Base-by-base conservation (phyloP, 2,113 vertebrate species). In the Rhegmatorhina hoffmannsi region DNA sequence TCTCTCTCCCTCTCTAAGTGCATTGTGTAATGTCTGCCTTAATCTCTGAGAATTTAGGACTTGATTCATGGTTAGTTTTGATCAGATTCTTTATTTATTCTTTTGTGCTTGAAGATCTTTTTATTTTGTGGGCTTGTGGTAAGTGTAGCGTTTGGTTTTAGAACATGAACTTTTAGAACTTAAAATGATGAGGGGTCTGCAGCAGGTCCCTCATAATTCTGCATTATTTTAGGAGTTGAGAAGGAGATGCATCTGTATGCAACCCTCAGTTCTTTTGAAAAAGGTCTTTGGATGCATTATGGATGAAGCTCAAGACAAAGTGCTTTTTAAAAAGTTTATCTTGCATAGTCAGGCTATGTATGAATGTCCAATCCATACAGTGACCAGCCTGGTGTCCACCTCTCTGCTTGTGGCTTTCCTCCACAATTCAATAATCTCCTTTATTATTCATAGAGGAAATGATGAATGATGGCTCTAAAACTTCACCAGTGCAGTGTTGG, bases 271-370 rank as follows among this genome's bases (percentile, higher is more conserved):
- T 20, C 31, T 84, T 92, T 34, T 64, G 72, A 15, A 55, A 63
- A 95, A 96, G 46, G 52, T 70, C 47, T 85, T 84, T 31, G 56
- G 69, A 90, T 97, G 76, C 83, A 95, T 97, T 93, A 93, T 94
- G 80, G 76, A 93, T 97, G 92, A 92, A 89, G 83, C 29, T 43
- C 29, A 47, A 92, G 75, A 69, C 59, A 73, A 88, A 96, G 90
- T 88, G 90, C 72, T 90, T 95, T 93, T 89, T 43, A 75, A 84
- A 47, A 90, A 93, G 64, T 95, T 89, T 44, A 44, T 89, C 38
- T 89, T 95, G 92, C 83, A 3, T 19, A 87, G 68, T 93, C 76
- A 90, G 0, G 14, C 87, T 87, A 14, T 64, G 33, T 63, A 49
- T 80, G 68, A 92, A 52, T 23, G 52, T 72, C 13, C 83, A 78